A percentile compares a stretch with the other conserved stretches of the same genome.
Evolutionary conservation across 2,888 invertebrate genomes (phyloP).

Genomic region (Ichneumon xanthorius): DNA sequence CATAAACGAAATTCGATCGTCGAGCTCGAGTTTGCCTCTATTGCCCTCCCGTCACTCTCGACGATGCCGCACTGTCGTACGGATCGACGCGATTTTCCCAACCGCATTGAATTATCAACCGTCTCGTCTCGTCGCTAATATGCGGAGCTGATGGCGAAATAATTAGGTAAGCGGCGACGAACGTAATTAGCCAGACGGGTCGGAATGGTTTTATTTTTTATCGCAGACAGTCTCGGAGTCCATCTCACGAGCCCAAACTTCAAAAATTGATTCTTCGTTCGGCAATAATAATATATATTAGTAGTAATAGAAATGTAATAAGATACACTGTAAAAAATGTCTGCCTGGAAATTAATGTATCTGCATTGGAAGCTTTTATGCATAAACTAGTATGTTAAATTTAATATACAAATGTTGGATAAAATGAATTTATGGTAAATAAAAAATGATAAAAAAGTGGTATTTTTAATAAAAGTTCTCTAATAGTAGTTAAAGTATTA

Average conservation of each 20-base stretch:
- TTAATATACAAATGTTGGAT: too few species aligned
- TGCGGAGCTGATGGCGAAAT: background rate
- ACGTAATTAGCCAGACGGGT: background rate
- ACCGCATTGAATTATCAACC: slow-evolving; percentile 24
- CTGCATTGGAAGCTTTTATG: too few species aligned
- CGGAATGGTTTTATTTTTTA: background rate
- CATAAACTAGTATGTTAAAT: too few species aligned
- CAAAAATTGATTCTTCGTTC: background rate
- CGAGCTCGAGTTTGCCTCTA: slow-evolving; percentile 26
- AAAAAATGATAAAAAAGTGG: too few species aligned
- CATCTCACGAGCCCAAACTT: background rate
- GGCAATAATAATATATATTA: background rate
- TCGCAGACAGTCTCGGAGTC: background rate
- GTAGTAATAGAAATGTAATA: too few species aligned
- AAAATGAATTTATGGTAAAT: too few species aligned
- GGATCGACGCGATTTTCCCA: slow-evolving; percentile 36
- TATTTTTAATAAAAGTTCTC: too few species aligned
- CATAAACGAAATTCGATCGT: slow-evolving; percentile 41
- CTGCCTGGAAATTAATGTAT: too few species aligned
- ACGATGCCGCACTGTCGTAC: slow-evolving; percentile 1
- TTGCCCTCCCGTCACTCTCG: slow-evolving; percentile 41
- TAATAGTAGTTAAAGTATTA: too few species aligned
- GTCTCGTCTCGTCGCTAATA: slow-evolving; percentile 3
- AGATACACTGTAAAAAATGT: too few species aligned
- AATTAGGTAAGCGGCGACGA: background rate